phyloP scores from a whole-genome alignment of 1,140 invertebrate species.

The Apolygus lucorum region DNA sequence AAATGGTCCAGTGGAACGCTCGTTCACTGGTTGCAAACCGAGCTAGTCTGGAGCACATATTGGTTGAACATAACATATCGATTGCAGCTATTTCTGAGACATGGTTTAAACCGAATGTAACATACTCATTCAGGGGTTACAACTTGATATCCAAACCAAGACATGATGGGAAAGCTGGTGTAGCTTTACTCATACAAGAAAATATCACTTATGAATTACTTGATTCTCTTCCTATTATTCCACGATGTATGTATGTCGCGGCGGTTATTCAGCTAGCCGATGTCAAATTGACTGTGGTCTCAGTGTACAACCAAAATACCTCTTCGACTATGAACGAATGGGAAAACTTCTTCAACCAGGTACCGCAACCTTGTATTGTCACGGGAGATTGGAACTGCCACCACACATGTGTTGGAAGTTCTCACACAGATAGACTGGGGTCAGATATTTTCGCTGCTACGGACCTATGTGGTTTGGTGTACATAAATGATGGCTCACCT shows the following conservation, averaged over 20 bases:
- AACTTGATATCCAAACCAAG: background rate
- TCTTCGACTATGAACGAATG: background rate
- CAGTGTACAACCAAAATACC: background rate
- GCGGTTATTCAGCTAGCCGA: background rate
- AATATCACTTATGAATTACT: background rate
- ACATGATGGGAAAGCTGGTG: background rate
- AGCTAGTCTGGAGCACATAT: background rate
- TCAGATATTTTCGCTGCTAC: background rate
- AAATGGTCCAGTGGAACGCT: background rate
- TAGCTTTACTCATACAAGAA: background rate
- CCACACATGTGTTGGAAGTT: background rate
- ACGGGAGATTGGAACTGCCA: too few species aligned
- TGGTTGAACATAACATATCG: background rate
- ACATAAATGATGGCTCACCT: background rate
- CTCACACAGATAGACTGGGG: background rate
- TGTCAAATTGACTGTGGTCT: background rate
- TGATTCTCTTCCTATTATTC: background rate
- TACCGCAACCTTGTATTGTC: background rate
- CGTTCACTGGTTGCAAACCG: background rate
- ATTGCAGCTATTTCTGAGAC: background rate
- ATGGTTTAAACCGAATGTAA: background rate
- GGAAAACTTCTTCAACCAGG: background rate
- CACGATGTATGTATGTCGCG: background rate
- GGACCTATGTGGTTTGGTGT: background rate
- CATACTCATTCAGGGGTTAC: background rate